phyloP scores from a whole-genome alignment of 2,888 invertebrate genomes.

The Lasioglossum figueresi region DNA sequence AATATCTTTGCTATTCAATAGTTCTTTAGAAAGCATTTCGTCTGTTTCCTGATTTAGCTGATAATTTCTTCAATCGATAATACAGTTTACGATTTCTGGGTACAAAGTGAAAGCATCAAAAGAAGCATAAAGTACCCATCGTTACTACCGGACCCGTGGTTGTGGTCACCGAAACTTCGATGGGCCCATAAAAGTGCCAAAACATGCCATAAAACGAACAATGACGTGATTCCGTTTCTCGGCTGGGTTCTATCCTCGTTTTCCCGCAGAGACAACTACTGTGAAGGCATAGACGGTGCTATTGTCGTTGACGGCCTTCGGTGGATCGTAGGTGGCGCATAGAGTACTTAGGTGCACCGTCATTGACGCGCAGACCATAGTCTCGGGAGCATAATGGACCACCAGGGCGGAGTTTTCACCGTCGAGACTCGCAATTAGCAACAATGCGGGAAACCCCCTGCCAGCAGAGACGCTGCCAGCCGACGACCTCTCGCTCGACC shows the following conservation, averaged over 20 bases:
- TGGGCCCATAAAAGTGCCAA: slow-evolving; percentile 71
- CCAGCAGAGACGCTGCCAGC: slow-evolving; percentile 63
- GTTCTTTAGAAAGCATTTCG: no score
- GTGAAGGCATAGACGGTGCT: slow-evolving; percentile 7
- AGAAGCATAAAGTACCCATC: neutral
- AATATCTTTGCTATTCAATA: no score
- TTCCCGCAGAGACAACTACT: slow-evolving; percentile 59
- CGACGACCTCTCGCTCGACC: slow-evolving; percentile 62
- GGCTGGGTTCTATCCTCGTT: slow-evolving; percentile 51
- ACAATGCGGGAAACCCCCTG: slow-evolving; percentile 78
- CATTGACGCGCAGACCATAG: slow-evolving; percentile 21
- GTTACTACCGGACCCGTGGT: neutral
- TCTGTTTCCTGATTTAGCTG: no score
- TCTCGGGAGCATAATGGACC: slow-evolving; percentile 67
- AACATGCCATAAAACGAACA: slow-evolving; percentile 80
- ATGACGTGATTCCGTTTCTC: slow-evolving; percentile 76
- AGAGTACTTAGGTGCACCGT: slow-evolving; percentile 29
- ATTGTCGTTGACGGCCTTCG: slow-evolving; percentile 51
- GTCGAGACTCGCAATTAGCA: slow-evolving; percentile 77
- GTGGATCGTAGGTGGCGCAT: slow-evolving; percentile 33
- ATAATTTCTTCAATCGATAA: no score
- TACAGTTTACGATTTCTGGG: neutral
- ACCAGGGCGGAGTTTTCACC: slow-evolving; percentile 72
- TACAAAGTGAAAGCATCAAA: neutral
- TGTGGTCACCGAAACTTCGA: slow-evolving; percentile 24